phyloP scores from a whole-genome alignment of 1,140 invertebrate genomes.

The Sitophilus oryzae region DNA sequence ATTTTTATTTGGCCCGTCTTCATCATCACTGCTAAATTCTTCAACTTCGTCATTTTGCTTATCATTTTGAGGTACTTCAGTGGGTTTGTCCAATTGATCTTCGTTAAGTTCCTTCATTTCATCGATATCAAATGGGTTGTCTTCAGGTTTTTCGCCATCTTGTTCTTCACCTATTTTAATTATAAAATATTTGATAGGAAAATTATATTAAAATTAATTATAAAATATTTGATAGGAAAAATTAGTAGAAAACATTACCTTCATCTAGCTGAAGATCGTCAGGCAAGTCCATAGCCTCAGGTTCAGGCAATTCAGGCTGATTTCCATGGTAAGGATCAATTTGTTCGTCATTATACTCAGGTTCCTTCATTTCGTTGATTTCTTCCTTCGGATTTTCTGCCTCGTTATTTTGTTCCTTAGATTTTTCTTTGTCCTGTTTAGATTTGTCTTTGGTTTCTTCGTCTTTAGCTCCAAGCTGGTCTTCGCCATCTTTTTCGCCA shows the following conservation, averaged over 20 bases:
- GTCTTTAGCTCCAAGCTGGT: constrained; percentile 55
- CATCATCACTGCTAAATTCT: constrained; percentile 37
- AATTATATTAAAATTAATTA: background rate
- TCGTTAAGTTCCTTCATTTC: constrained; percentile 55
- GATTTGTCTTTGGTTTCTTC: constrained; percentile 50
- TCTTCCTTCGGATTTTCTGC: constrained; percentile 54
- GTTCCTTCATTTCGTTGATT: constrained; percentile 72
- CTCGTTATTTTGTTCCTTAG: constrained; percentile 44
- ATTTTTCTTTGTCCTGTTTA: constrained; percentile 47
- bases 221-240: background rate
- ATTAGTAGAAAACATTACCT: constrained; percentile 29
- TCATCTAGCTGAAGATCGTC: constrained; percentile 81
- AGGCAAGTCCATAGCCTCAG: constrained; percentile 79
- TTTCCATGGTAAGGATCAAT: constrained; percentile 81
- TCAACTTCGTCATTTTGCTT: constrained; percentile 39
- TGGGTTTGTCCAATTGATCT: constrained; percentile 45
- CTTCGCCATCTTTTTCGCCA: constrained; percentile 43
- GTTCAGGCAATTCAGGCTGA: constrained; percentile 64
- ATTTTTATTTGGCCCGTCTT: constrained; percentile 36
- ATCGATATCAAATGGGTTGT: constrained; percentile 81
- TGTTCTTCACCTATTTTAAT: constrained; percentile 52
- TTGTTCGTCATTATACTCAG: constrained; percentile 75
- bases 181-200: too few relatives aligned
- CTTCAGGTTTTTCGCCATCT: constrained; percentile 54
- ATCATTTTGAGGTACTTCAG: constrained; percentile 42